Evolutionary conservation across 2,113 vertebrate genomes (phyloP).

Genomic region (Anoplopoma fimbria): DNA sequence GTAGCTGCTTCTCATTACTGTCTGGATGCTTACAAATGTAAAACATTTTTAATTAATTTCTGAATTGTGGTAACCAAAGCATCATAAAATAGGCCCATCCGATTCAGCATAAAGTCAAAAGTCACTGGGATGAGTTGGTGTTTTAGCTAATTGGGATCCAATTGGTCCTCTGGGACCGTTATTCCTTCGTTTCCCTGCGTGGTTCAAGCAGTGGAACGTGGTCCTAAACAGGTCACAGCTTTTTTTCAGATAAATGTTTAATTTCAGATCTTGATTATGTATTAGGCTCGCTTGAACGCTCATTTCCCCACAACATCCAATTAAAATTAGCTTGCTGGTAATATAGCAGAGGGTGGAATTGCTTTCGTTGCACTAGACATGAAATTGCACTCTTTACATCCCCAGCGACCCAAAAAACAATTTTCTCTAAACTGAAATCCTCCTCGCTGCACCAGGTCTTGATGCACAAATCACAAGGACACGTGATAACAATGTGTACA

Average conservation of each 20-base stretch:
- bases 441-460: background rate
- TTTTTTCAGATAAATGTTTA: slow-evolving; percentile 37
- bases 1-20: background rate
- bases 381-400: slow-evolving; percentile 47
- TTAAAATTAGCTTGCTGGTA: slow-evolving; percentile 48
- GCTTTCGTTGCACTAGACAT: slow-evolving; percentile 45
- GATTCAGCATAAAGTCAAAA: slow-evolving; percentile 21
- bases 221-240: slow-evolving; percentile 26
- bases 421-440: slow-evolving; percentile 55
- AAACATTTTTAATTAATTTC: background rate
- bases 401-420: slow-evolving; percentile 58
- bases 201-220: background rate
- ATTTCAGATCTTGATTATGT: slow-evolving; percentile 56
- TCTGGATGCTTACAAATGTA: background rate
- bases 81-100: background rate
- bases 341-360: slow-evolving; percentile 39
- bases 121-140: background rate
- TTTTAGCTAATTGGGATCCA: slow-evolving; percentile 9
- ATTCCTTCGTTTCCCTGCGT: background rate
- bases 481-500: background rate
- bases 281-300: slow-evolving; percentile 39
- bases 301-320: slow-evolving; percentile 58
- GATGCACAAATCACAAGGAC: slow-evolving; percentile 19
- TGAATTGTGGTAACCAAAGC: background rate
- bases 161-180: background rate